Conservation (phyloP, 1,140 invertebrate species). For the Bombus huntii region DNA sequence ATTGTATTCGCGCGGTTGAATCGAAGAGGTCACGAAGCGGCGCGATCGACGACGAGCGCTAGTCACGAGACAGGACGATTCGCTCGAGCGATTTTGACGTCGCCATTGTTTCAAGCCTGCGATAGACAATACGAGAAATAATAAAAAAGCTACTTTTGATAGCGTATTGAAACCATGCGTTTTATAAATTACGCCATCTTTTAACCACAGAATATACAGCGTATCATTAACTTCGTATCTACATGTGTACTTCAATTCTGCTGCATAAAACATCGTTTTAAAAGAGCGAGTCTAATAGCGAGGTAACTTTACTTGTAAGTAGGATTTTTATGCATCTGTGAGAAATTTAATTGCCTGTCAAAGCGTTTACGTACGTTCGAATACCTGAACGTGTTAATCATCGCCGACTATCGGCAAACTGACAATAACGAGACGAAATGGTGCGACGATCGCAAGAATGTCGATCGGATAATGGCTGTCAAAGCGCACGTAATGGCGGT, state of each 20-base stretch:
- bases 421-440: slow-evolving; percentile 3
- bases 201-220: neutral
- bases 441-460: neutral
- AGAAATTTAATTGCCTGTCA: too few relatives aligned
- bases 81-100: slow-evolving; percentile 31
- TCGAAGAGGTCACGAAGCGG: slow-evolving; percentile 23
- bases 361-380: neutral
- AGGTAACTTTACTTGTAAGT: neutral
- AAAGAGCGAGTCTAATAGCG: neutral
- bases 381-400: neutral
- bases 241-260: neutral
- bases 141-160: neutral
- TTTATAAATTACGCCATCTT: neutral
- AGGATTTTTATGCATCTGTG: neutral
- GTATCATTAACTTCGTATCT: neutral
- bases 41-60: slow-evolving; percentile 31
- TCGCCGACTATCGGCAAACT: neutral
- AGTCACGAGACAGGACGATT: slow-evolving; percentile 34
- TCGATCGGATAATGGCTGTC: slow-evolving; percentile 10
- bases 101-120: neutral
- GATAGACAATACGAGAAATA: neutral
- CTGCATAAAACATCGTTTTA: too few relatives aligned
- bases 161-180: neutral
- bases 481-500: slow-evolving; percentile 2
- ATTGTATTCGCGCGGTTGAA: slow-evolving; percentile 24